These are phyloP conservation scores for Penaeus vannamei DNA, from an alignment of 1,140 invertebrate genomes.

Conservation along the genomic window DNA sequence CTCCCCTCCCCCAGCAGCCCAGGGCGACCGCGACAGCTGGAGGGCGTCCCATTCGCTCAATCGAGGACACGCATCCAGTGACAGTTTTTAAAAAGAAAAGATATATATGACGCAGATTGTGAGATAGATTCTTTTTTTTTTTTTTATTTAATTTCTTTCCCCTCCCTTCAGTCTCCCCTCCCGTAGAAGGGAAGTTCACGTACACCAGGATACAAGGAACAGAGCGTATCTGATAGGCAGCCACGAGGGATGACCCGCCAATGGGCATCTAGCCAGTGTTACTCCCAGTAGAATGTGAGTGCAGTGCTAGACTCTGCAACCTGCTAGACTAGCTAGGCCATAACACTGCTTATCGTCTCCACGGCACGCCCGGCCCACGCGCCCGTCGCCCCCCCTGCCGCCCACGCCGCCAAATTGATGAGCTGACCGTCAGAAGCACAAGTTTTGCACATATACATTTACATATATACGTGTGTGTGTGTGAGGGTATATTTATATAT, in stretches of 20 bases:
- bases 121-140: too few relatives aligned
- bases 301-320: background rate
- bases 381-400: background rate
- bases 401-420: too few relatives aligned
- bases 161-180: too few relatives aligned
- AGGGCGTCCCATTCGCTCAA: conserved; percentile 36
- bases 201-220: background rate
- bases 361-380: background rate
- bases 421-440: too few relatives aligned
- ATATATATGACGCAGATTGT: too few relatives aligned
- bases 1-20: background rate
- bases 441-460: too few relatives aligned
- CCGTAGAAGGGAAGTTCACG: background rate
- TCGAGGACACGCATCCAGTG: background rate
- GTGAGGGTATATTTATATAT: too few relatives aligned
- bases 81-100: background rate
- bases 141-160: too few relatives aligned
- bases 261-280: too few relatives aligned
- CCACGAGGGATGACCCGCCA: too few relatives aligned
- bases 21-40: conserved; percentile 17
- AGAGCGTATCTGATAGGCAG: background rate
- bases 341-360: conserved; percentile 20
- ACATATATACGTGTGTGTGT: too few relatives aligned
- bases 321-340: conserved; percentile 22
- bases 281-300: background rate